Conservation (phyloP, 2,113 vertebrate species). For the Lethenteron reissneri region DNA sequence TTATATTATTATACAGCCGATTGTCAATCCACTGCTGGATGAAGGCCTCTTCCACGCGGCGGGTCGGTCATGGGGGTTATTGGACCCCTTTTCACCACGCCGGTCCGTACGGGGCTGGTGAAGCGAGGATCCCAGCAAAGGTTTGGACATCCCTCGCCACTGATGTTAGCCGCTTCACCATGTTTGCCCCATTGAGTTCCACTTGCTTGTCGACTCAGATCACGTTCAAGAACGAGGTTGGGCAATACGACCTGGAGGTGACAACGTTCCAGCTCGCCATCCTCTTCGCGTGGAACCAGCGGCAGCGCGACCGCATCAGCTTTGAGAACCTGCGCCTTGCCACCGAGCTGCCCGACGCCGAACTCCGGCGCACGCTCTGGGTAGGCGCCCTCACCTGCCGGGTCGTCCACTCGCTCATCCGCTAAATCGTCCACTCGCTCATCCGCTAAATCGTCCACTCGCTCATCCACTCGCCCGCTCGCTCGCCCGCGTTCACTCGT, state of each 20-base stretch:
- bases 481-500: too few species aligned
- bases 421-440: too few species aligned
- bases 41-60: too few species aligned
- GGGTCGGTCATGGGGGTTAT: too few species aligned
- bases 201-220: constrained; percentile 32
- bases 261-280: constrained; percentile 95
- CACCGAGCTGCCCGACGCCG: constrained; percentile 86
- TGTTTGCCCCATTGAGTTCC: neutral
- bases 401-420: too few species aligned
- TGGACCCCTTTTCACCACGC: too few species aligned
- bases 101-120: too few species aligned
- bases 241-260: constrained; percentile 92
- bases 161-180: constrained; percentile 4
- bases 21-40: too few species aligned
- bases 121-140: too few species aligned
- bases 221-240: constrained; percentile 96
- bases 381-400: constrained; percentile 26
- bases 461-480: too few species aligned
- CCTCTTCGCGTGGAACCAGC: constrained; percentile 96
- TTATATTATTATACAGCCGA: too few species aligned
- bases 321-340: constrained; percentile 96
- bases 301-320: constrained; percentile 90
- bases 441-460: too few species aligned
- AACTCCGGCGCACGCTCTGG: constrained; percentile 91
- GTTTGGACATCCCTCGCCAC: neutral